A percentile compares a stretch with the other conserved stretches of the same genome.
Conservation (phyloP, 2,113 vertebrate genomes). For the Rostratula benghalensis region DNA sequence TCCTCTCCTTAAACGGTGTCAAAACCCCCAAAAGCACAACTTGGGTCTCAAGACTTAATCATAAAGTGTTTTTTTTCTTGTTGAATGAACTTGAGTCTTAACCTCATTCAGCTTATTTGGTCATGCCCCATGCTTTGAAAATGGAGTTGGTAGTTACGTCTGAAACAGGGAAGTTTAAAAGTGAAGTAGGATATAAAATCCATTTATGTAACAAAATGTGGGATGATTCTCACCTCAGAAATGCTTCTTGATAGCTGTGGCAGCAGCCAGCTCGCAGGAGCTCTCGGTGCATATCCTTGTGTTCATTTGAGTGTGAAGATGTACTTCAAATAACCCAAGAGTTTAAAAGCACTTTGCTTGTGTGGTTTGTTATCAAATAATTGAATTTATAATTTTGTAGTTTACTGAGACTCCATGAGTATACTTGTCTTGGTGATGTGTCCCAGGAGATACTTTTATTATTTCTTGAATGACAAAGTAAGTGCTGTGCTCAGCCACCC, state of each 20-base stretch:
- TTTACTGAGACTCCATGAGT: constrained; percentile 12
- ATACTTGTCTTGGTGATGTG: neutral
- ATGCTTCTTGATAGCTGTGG: neutral
- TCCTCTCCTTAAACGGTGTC: neutral
- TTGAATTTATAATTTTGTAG: constrained; percentile 46
- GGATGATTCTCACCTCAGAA: neutral
- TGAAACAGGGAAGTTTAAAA: neutral
- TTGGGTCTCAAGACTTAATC: neutral
- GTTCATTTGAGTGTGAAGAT: neutral
- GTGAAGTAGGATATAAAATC: neutral
- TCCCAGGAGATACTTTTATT: constrained; percentile 34
- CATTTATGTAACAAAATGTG: neutral
- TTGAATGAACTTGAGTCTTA: neutral
- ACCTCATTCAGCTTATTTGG: neutral
- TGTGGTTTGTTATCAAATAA: constrained; percentile 34
- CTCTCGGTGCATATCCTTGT: neutral
- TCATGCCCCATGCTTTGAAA: fast-evolving
- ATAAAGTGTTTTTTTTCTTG: neutral
- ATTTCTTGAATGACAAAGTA: constrained; percentile 34
- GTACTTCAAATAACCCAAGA: constrained; percentile 16
- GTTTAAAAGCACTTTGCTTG: constrained; percentile 13
- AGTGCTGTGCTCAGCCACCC: neutral
- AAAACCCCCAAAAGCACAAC: neutral
- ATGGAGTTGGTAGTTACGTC: neutral
- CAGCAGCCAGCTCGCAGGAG: neutral